Evolutionary conservation across 2,113 vertebrate genomes (phyloP), one percentile per base, ranked within the genome.

Genomic region (Scalopus aquaticus): DNA sequence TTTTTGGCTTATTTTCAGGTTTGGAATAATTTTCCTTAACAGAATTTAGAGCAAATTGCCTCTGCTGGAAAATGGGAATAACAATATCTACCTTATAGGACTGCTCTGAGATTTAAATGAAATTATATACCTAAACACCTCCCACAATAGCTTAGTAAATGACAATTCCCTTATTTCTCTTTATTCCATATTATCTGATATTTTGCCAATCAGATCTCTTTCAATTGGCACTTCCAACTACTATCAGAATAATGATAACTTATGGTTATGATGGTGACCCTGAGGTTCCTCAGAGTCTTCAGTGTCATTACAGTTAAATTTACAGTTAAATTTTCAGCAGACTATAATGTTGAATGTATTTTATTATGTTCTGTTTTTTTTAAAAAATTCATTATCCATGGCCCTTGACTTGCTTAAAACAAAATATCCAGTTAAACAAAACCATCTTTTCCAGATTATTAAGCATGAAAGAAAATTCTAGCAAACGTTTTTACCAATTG

Each of bases 361-460:
- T 78, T 81, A 82, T 85, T 86, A 74, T 56, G 12, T 64, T 67
- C 32, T 70, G 60, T 81, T 87, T 92, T 76, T 35, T 11, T 49
- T 72, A 72, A n/a, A n/a, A n/a, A n/a, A n/a, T 3, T 69, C 17
- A 90, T 76, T 92, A 51, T 64, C 73, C 8, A 37, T 62, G 46
- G 46, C 73, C 16, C 77, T 72, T 82, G 56, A 77, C 35, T 85
- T 32, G 26, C 30, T 93, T 79, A 86, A 92, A 93, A 85, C 44
- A 90, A 93, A 94, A 84, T 84, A 92, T 30, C 6, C 37, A 74
- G n/a, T 77, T 96, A 95, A 93, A 65, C n/a, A 91, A 94, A 93
- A 74, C 58, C 15, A 24, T 72, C 80, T 91, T 89, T 95, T 96
- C 74, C 30, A 91, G 82, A 91, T 96, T 93, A 76, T 89, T 93